Evolutionary conservation across 2,888 invertebrate species (phyloP).

Genomic region (Pedicia rivosa): DNA sequence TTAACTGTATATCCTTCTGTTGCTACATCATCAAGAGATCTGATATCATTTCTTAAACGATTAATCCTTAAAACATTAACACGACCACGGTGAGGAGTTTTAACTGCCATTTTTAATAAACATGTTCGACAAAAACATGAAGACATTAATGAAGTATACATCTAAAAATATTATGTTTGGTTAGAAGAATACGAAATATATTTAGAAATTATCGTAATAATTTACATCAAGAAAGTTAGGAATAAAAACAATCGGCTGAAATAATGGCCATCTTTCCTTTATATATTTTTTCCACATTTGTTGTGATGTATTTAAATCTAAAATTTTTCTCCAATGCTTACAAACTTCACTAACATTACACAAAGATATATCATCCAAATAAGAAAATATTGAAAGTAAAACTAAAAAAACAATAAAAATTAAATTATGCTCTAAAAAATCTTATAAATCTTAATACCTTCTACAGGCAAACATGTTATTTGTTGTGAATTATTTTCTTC

Average conservation of each 20-base stretch:
- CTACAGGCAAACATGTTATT: constrained; percentile 23
- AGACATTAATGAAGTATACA: constrained; percentile 48
- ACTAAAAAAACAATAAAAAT: constrained; percentile 30
- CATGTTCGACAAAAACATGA: constrained; percentile 79
- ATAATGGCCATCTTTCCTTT: constrained; percentile 70
- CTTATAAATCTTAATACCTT: constrained; percentile 18
- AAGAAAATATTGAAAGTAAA: constrained; percentile 71
- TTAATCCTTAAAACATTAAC: constrained; percentile 73
- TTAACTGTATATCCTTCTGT: too few relatives aligned
- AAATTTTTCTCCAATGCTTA: constrained; percentile 64
- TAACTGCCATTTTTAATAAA: constrained; percentile 67
- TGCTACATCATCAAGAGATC: constrained; percentile 26
- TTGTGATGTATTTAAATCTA: constrained; percentile 60
- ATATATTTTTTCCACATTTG: constrained; percentile 69
- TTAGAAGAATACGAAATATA: neutral
- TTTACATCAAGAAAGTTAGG: constrained; percentile 63
- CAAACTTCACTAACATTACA: constrained; percentile 82
- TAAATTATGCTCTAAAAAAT: neutral
- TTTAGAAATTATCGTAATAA: constrained; percentile 26
- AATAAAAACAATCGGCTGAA: constrained; percentile 51
- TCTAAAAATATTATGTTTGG: constrained; percentile 29
- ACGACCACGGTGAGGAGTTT: constrained; percentile 45
- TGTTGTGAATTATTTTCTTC: constrained; percentile 13
- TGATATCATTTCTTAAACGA: constrained; percentile 59
- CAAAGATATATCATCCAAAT: constrained; percentile 81